Evolutionary conservation across 2,888 invertebrate genomes (phyloP), one percentile per base, ranked within the genome.

Genomic region (Oeneis ivallda): DNA sequence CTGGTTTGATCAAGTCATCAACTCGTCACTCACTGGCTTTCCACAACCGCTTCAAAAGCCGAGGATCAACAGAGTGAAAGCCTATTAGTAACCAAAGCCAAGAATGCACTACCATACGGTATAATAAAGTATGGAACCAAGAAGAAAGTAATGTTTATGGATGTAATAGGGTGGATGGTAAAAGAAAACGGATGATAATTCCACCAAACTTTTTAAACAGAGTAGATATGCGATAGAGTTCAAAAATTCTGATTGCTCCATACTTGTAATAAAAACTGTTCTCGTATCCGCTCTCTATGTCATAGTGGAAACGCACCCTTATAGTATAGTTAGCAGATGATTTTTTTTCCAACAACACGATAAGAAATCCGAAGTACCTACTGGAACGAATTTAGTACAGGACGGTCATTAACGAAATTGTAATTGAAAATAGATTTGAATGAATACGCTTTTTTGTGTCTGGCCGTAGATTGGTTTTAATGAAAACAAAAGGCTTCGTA

Each of bases 371-470:
- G 11, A 41, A 56, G 39, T 15, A 47, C 47, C 47, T 59, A 62
- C 41, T 49, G 64, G 57, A 69, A 69, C 68, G 49, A 69, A 69
- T 66, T 19, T 17, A 34, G 41, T 52, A 64, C 47, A 57, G 47
- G 60, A 50, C 61, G 66, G 61, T 54, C 61, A 69, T 69, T 69
- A 66, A 64, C 53, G 43, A 61, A 13, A 53, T 53, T 41, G 34
- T 66, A 68, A 69, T 69, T 66, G 66, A 66, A 66, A 66, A 66
- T 41, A 39, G 50, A 68, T 66, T 66, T 47, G 53, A 65, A 64
- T 62, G 62, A 60, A 64, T 53, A 52, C 19, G 10, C 19, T 37
- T 56, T 65, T 60, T 49, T 34, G 32, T 13, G 11, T 32, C 17
- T 47, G 15, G 26, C 1, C 6, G 45, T 58, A 47, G 34, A 59